These are phyloP conservation scores for Hydrozoanthus gracilis DNA, from an alignment of 92 coral and sea anemone genomes.

Conservation along the genomic window DNA sequence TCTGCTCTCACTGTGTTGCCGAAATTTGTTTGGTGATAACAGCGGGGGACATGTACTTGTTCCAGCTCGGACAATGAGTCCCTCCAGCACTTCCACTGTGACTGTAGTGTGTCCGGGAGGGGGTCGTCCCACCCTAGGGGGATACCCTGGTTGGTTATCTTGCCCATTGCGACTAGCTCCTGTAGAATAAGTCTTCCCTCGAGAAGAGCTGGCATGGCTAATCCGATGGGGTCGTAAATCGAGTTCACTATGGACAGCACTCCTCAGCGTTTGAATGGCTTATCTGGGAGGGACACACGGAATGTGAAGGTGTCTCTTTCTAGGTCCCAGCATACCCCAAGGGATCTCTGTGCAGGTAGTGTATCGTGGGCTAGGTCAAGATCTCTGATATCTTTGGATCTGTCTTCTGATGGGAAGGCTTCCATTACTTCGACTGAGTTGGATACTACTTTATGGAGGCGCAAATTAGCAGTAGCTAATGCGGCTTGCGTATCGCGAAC, in stretches of 20 bases:
- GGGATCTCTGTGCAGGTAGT: conserved; percentile 24
- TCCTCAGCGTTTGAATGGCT: conserved; percentile 35
- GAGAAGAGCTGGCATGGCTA: conserved; percentile 28
- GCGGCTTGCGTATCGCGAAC: conserved; percentile 51
- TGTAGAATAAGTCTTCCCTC: conserved; percentile 45
- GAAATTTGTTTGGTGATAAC: conserved; percentile 45
- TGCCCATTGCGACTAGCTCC: conserved; percentile 35
- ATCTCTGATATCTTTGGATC: conserved; percentile 8
- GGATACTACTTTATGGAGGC: conserved; percentile 38
- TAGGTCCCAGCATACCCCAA: conserved; percentile 37
- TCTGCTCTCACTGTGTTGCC: conserved; percentile 27
- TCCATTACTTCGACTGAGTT: conserved; percentile 58
- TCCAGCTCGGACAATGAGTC: conserved; percentile 43
- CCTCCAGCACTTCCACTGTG: conserved; percentile 54
- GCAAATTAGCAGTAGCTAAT: conserved; percentile 47
- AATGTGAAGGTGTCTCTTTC: conserved; percentile 32
- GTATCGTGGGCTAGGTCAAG: conserved; percentile 39
- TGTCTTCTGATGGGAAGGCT: conserved; percentile 46
- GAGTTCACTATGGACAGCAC: conserved; percentile 40
- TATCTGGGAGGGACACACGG: conserved; percentile 19
- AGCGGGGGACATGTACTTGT: conserved; percentile 27
- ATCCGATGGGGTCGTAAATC: background rate
- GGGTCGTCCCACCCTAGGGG: conserved; percentile 58
- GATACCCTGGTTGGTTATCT: conserved; percentile 20
- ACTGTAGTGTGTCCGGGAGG: conserved; percentile 23